Conservation (phyloP, 2,888 invertebrate genomes). For the Epicampocera succincta region DNA sequence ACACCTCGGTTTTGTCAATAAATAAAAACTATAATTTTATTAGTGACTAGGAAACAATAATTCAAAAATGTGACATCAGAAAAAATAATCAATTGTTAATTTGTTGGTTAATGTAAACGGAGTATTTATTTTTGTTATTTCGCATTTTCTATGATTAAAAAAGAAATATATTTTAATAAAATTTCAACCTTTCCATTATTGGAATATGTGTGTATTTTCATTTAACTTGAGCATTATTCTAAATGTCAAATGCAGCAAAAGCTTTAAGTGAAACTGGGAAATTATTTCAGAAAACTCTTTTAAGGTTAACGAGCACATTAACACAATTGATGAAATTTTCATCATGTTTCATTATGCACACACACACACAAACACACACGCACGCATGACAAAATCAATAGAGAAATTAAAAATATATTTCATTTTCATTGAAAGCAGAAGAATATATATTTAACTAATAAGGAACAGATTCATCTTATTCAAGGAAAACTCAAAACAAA, state of each 20-base stretch:
- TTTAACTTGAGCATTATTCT: conserved; percentile 22
- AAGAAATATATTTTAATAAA: not conserved
- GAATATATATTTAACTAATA: not conserved
- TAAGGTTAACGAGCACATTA: conserved; percentile 18
- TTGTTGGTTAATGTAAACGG: too few relatives aligned
- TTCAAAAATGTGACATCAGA: too few relatives aligned
- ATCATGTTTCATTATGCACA: too few relatives aligned
- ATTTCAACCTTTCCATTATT: not conserved
- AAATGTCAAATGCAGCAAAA: conserved; percentile 31
- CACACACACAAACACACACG: conserved; percentile 3
- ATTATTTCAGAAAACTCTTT: conserved; percentile 14
- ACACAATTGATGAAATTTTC: not conserved
- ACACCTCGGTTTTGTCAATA: too few relatives aligned
- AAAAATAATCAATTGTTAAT: too few relatives aligned
- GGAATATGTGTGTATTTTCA: conserved; percentile 12
- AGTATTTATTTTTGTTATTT: too few relatives aligned
- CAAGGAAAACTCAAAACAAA: too few relatives aligned
- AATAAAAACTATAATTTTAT: too few relatives aligned
- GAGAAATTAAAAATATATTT: not conserved
- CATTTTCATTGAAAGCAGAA: not conserved
- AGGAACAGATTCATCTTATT: not conserved
- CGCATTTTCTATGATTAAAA: too few relatives aligned
- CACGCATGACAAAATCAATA: conserved; percentile 18
- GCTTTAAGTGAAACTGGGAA: not conserved
- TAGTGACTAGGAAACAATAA: not conserved